Conservation (phyloP, 2,888 invertebrate genomes). For the Phragmatobia fuliginosa region DNA sequence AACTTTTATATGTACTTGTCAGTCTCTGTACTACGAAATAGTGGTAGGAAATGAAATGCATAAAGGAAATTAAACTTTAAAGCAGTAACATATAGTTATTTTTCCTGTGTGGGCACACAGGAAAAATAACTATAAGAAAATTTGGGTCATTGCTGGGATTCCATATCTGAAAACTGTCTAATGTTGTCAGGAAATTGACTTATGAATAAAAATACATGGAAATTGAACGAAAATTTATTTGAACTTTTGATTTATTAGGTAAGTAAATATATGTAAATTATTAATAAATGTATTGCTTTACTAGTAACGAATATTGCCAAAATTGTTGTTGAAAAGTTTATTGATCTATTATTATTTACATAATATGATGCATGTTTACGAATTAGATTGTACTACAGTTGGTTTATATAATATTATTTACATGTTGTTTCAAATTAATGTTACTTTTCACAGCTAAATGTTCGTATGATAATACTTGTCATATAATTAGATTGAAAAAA, state of each 20-base stretch:
- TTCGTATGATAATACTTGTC: conserved; percentile 34
- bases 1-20: conserved; percentile 35
- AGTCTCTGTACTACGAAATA: conserved; percentile 18
- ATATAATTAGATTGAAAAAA: conserved; percentile 19
- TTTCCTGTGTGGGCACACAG: not conserved
- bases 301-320: conserved; percentile 48
- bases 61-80: not conserved
- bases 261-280: conserved; percentile 46
- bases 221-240: conserved; percentile 25
- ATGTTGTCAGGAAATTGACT: conserved; percentile 19
- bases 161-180: conserved; percentile 2
- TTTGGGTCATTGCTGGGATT: not conserved
- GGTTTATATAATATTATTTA: conserved; percentile 7
- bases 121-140: not conserved
- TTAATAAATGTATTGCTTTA: conserved; percentile 47
- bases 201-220: conserved; percentile 40
- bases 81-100: too few species aligned
- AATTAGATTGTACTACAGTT: conserved; percentile 20
- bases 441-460: conserved; percentile 13
- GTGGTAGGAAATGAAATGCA: not conserved
- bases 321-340: conserved; percentile 41
- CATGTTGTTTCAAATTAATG: conserved; percentile 9
- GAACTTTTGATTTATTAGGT: conserved; percentile 46
- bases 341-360: conserved; percentile 29
- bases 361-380: conserved; percentile 32